Evolutionary conservation across 2,888 invertebrate species (phyloP).

Genomic region (Ligdia adustata): DNA sequence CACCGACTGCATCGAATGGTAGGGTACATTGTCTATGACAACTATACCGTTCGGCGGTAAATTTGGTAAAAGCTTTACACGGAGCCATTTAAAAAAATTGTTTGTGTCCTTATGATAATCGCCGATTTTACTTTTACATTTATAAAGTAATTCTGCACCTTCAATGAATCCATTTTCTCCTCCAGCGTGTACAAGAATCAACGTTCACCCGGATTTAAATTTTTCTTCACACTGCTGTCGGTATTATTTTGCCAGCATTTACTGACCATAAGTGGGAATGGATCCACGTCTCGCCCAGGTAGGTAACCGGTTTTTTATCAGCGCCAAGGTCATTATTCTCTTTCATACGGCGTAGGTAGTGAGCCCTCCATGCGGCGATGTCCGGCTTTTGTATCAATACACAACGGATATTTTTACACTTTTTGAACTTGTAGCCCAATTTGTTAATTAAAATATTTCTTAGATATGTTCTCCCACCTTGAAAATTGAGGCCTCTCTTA

Average conservation of each 20-base stretch:
- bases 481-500: slow-evolving; percentile 33
- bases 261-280: slow-evolving; percentile 26
- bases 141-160: slow-evolving; percentile 32
- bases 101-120: slow-evolving; percentile 35
- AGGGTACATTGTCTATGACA: slow-evolving; percentile 34
- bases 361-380: slow-evolving; percentile 39
- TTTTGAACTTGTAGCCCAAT: slow-evolving; percentile 33
- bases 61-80: slow-evolving; percentile 38
- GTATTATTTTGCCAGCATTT: slow-evolving; percentile 38
- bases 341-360: slow-evolving; percentile 35
- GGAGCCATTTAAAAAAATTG: slow-evolving; percentile 34
- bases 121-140: slow-evolving; percentile 29
- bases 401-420: slow-evolving; percentile 24
- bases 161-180: slow-evolving; percentile 32
- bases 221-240: slow-evolving; percentile 27
- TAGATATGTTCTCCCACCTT: slow-evolving; percentile 25
- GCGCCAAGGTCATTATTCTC: slow-evolving; percentile 35
- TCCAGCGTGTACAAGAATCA: slow-evolving; percentile 35
- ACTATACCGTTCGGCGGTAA: slow-evolving; percentile 33
- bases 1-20: slow-evolving; percentile 26
- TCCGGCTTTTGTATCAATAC: slow-evolving; percentile 36
- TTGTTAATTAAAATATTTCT: slow-evolving; percentile 27
- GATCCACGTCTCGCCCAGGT: slow-evolving; percentile 23
- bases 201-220: slow-evolving; percentile 27
- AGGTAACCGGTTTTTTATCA: slow-evolving; percentile 38